Evolutionary conservation across 1,140 invertebrate species (phyloP), one percentile per base, ranked within the genome.

Genomic region (Drosophila sulfurigaster): DNA sequence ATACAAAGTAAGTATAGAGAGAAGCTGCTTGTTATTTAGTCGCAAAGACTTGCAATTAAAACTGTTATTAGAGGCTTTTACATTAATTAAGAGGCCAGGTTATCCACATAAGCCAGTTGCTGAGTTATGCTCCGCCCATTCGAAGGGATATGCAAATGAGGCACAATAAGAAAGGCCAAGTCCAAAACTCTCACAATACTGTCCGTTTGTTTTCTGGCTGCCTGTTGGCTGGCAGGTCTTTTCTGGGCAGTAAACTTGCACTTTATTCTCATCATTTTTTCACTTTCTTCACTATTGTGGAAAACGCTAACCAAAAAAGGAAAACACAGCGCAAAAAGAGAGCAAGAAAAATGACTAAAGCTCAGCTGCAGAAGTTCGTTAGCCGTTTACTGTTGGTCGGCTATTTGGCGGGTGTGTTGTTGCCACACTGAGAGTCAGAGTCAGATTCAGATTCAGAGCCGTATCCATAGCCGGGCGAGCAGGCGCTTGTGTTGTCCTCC

Each of bases 311-410:
- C 46, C 45, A 11, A 32, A 52, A 56, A 32, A 54, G 51, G 65
- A 46, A 48, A 52, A 45, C 6, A 52, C 6, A 43, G 11, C 13
- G 35, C 25, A 32, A 62, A 54, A 52, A 45, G 41, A 35, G 10
- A 13, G 45, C n/a, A 76, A 76, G 73, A 79, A 72, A 73, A 77
- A 79, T 79, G 75, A 43, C 20, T 46, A 38, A 58, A 68, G 69
- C 69, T 78, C 78, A 78, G 69, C 69, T 78, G 69, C 78, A 79
- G 78, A 79, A 79, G 74, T 73, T 79, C 58, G 68, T 79, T 74
- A 73, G 64, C 46, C n/a, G 45, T 79, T 62, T 49, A 25, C 20
- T 25, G 20, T 25, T 25, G 20, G 57, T 15, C 25, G 20, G 32
- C 32, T 41, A 25, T 68, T 69, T 68, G 35, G 70, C 45, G 52